Conservation (phyloP, 53 echinoderm and acorn worm genomes). For the Holothuria scabra region DNA sequence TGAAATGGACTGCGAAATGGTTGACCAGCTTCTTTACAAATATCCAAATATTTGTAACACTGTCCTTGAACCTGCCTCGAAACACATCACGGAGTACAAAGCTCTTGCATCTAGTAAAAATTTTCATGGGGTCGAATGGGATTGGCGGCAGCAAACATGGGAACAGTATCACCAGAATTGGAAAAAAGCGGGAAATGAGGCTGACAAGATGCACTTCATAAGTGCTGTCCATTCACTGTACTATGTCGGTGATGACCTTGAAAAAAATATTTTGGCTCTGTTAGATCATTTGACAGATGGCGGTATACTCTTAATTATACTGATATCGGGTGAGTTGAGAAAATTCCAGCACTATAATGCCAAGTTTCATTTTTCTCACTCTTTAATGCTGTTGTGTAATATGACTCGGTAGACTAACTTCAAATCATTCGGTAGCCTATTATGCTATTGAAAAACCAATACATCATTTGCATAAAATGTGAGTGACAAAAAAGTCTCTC, state of each 20-base stretch:
- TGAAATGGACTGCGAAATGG: constrained; percentile 60
- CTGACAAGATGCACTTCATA: constrained; percentile 70
- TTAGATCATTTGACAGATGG: constrained; percentile 64
- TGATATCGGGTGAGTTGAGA: constrained; percentile 57
- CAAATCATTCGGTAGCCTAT: no score
- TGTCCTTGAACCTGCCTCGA: constrained; percentile 72
- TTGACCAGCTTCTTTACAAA: constrained; percentile 50
- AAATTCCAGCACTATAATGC: no score
- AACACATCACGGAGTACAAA: constrained; percentile 67
- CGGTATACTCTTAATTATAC: constrained; percentile 60
- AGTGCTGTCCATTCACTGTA: constrained; percentile 81
- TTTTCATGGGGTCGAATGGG: constrained; percentile 37
- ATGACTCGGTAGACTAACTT: no score
- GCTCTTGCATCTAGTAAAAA: constrained; percentile 23
- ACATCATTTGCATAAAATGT: no score
- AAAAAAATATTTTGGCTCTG: constrained; percentile 57
- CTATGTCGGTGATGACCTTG: constrained; percentile 59
- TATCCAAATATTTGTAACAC: constrained; percentile 64
- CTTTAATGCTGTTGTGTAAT: no score
- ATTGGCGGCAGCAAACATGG: constrained; percentile 66
- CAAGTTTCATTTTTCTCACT: no score
- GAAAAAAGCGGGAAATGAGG: neutral
- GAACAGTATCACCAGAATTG: constrained; percentile 46
- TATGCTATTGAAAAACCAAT: no score
- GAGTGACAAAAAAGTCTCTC: no score